These are phyloP conservation scores for Mythimna loreyi DNA, from an alignment of 2,888 invertebrate species.

Conservation along the genomic window DNA sequence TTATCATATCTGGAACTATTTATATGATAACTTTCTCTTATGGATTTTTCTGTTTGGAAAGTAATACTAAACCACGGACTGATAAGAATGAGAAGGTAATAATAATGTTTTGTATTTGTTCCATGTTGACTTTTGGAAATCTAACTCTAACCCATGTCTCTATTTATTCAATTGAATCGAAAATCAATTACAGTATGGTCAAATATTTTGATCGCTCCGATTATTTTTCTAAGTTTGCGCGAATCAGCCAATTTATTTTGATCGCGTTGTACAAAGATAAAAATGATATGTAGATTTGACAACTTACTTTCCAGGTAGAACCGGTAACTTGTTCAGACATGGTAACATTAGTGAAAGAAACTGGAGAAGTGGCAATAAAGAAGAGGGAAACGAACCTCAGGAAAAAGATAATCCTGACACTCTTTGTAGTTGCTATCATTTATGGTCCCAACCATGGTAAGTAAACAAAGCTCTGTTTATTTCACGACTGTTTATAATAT, in stretches of 20 bases:
- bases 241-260: no score
- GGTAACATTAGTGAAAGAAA: conserved; percentile 83
- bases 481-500: no score
- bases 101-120: background rate
- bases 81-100: conserved; percentile 75
- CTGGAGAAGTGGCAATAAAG: conserved; percentile 86
- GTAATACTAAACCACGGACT: conserved; percentile 76
- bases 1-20: conserved; percentile 76
- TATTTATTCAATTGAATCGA: no score
- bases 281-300: no score
- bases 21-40: conserved; percentile 85
- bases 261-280: background rate
- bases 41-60: conserved; percentile 77
- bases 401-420: conserved; percentile 84
- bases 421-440: conserved; percentile 86
- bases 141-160: background rate
- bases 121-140: background rate
- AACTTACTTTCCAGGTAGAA: conserved; percentile 72
- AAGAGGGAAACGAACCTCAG: conserved; percentile 83
- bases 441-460: conserved; percentile 90
- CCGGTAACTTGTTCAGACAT: conserved; percentile 75
- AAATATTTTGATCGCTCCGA: no score
- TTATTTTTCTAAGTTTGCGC: no score
- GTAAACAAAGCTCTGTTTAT: conserved; percentile 30
- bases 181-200: no score